A percentile compares a stretch with the other conserved stretches of the same genome.
Evolutionary conservation across 2,113 vertebrate genomes (phyloP).

Genomic region (Struthio camelus): DNA sequence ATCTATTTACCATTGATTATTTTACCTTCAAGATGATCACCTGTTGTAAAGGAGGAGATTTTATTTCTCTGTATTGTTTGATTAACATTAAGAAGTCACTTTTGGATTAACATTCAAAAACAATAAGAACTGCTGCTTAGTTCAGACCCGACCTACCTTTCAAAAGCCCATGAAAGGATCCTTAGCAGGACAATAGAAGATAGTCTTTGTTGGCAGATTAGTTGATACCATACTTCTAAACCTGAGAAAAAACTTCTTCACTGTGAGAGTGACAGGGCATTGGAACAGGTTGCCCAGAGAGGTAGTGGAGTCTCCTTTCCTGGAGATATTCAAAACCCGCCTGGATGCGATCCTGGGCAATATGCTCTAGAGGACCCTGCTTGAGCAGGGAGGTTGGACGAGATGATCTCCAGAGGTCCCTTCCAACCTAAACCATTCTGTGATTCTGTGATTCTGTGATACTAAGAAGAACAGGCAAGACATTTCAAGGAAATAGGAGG

Average conservation of each 20-base stretch:
- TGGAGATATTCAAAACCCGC: too few species aligned
- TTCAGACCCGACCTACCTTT: not conserved
- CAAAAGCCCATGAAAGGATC: not conserved
- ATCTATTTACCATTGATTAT: not conserved
- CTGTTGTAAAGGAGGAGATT: not conserved
- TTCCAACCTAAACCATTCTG: too few species aligned
- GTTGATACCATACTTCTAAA: not conserved
- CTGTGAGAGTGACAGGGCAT: too few species aligned
- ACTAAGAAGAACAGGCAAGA: not conserved
- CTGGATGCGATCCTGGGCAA: too few species aligned
- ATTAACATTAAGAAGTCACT: not conserved
- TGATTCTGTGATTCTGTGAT: too few species aligned
- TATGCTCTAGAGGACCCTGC: too few species aligned
- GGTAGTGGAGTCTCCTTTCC: too few species aligned
- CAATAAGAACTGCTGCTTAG: accelerated
- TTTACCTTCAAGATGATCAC: not conserved
- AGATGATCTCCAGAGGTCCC: too few species aligned
- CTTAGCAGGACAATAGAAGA: not conserved
- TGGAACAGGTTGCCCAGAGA: too few species aligned
- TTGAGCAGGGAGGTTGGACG: too few species aligned
- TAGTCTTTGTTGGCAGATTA: not conserved
- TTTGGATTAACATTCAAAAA: not conserved
- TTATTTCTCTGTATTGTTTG: not conserved
- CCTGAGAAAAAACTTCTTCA: too few species aligned
- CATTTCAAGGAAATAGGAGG: not conserved